Conservation (phyloP, 2,113 vertebrate species). For the Mormyrus lacerda region DNA sequence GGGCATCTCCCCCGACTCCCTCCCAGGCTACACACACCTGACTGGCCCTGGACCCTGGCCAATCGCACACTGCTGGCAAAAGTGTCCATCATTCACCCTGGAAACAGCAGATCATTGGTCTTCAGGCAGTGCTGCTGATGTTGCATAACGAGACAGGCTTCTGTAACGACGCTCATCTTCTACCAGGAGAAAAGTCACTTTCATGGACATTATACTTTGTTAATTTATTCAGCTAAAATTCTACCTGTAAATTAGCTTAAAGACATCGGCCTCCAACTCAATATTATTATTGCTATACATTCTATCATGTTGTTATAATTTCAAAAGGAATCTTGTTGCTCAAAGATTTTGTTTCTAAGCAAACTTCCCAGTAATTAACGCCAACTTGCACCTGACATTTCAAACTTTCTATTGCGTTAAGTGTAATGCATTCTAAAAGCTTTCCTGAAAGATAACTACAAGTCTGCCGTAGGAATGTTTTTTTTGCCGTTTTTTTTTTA, state of each 20-base stretch:
- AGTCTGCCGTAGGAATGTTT: not conserved
- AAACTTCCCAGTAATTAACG: not conserved
- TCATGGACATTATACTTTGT: not conserved
- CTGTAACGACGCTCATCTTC: not conserved
- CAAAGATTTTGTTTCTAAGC: not conserved
- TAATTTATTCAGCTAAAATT: not conserved
- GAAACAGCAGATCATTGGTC: constrained; percentile 32
- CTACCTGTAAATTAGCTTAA: not conserved
- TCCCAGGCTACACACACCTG: constrained; percentile 23
- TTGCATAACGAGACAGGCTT: constrained; percentile 28
- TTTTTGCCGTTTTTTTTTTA: not conserved
- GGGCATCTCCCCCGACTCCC: constrained; percentile 14
- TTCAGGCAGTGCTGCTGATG: constrained; percentile 37
- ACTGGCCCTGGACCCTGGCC: constrained; percentile 19
- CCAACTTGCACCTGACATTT: not conserved
- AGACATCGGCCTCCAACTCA: not conserved
- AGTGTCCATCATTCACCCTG: constrained; percentile 33
- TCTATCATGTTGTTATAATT: not conserved
- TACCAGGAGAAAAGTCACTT: not conserved
- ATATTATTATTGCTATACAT: not conserved
- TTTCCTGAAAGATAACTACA: not conserved
- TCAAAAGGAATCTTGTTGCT: not conserved
- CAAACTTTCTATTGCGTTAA: not conserved
- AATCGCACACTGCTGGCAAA: constrained; percentile 33
- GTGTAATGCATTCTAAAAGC: not conserved